Percentiles rank a stretch among this genome's conserved stretches.
phyloP scores from a whole-genome alignment of 2,113 vertebrate species.

The Spermophilus dauricus region DNA sequence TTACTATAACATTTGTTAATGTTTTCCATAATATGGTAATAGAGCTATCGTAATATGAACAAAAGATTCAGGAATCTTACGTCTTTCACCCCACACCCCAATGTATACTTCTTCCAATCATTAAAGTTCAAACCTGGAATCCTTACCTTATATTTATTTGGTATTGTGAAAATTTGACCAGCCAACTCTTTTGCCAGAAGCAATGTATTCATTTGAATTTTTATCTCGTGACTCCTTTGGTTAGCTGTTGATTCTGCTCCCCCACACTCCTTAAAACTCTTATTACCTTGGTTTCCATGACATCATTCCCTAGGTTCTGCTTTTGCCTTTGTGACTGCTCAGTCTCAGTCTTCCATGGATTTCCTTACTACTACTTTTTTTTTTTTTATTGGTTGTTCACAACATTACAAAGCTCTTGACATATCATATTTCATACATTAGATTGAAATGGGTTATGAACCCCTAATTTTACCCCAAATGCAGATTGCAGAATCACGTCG shows the following conservation, averaged over 20 bases:
- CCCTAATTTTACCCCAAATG: too few relatives aligned
- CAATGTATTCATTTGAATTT: neutral
- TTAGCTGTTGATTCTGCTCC: neutral
- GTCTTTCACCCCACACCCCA: neutral
- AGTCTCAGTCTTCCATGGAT: neutral
- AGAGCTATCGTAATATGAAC: neutral
- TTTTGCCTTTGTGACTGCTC: neutral
- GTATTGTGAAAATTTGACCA: neutral
- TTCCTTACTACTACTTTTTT: neutral
- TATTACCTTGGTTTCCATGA: neutral
- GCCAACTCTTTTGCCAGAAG: neutral
- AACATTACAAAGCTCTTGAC: too few relatives aligned
- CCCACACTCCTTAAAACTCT: neutral
- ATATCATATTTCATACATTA: too few relatives aligned
- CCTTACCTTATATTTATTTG: slow-evolving; percentile 21
- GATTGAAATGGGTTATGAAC: too few relatives aligned
- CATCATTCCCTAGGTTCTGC: neutral
- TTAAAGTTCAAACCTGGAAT: neutral
- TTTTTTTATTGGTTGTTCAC: too few relatives aligned
- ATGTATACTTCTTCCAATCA: neutral
- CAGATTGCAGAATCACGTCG: too few relatives aligned
- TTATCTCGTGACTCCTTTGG: neutral
- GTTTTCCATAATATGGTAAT: neutral
- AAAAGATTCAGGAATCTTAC: neutral
- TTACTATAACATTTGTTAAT: neutral